Evolutionary conservation across 2,888 invertebrate species (phyloP).

Genomic region (Agriopis leucophaearia): DNA sequence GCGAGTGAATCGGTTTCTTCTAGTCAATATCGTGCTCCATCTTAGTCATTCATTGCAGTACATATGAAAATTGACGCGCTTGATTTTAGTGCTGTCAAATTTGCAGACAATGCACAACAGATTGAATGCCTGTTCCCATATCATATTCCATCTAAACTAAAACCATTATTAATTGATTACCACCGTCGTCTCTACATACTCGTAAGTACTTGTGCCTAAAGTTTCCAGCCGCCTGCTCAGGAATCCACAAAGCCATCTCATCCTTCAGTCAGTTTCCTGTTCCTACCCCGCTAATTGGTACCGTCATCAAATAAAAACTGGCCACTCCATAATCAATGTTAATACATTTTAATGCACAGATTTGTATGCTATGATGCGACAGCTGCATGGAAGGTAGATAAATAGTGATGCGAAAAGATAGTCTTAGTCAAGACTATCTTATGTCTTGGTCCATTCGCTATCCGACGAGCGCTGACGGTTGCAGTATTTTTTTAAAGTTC

Average conservation of each 20-base stretch:
- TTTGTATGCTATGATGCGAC: slow-evolving; percentile 75
- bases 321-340: slow-evolving; percentile 58
- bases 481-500: too few relatives aligned
- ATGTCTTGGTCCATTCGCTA: background rate
- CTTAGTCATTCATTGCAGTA: too few relatives aligned
- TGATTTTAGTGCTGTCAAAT: too few relatives aligned
- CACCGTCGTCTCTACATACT: background rate
- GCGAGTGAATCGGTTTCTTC: too few relatives aligned
- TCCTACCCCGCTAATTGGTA: slow-evolving; percentile 48
- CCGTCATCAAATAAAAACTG: slow-evolving; percentile 48
- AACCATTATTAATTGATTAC: too few relatives aligned
- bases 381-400: slow-evolving; percentile 48
- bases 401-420: slow-evolving; percentile 33
- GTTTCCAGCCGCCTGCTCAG: background rate
- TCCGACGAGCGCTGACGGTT: too few relatives aligned
- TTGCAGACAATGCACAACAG: too few relatives aligned
- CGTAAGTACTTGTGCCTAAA: background rate
- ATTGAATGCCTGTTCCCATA: too few relatives aligned
- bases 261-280: slow-evolving; percentile 40
- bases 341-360: slow-evolving; percentile 79
- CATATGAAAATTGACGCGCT: too few relatives aligned
- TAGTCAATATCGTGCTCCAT: too few relatives aligned
- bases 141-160: too few relatives aligned
- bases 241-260: slow-evolving; percentile 23
- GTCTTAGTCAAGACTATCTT: background rate